Percentiles rank a stretch among this genome's conserved stretches.
These are phyloP conservation scores for Lasioglossum figueresi DNA, from an alignment of 2,888 invertebrate genomes.

Conservation along the genomic window DNA sequence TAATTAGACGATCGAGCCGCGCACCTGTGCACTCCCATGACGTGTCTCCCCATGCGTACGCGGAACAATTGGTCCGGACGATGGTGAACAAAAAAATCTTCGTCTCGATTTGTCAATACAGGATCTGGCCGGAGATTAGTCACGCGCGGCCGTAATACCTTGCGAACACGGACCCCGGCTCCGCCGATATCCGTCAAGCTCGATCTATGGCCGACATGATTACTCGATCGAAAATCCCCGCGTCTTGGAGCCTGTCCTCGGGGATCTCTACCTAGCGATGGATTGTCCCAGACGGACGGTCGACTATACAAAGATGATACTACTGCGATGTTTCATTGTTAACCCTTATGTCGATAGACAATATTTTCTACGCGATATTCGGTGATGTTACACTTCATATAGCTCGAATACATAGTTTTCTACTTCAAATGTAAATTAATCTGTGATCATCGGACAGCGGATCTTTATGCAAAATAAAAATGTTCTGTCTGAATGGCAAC, in stretches of 20 bases:
- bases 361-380: too few species aligned
- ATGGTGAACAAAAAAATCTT: constrained; percentile 55
- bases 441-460: too few species aligned
- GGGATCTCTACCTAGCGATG: constrained; percentile 28
- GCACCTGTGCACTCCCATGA: constrained; percentile 77
- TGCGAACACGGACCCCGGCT: constrained; percentile 55
- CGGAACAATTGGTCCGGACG: constrained; percentile 49
- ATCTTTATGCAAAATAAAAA: too few species aligned
- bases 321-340: neutral
- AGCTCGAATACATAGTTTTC: too few species aligned
- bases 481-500: too few species aligned
- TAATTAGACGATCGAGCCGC: constrained; percentile 77
- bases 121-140: constrained; percentile 77
- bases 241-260: constrained; percentile 47
- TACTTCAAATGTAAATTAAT: too few species aligned
- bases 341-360: too few species aligned
- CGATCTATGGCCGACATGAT: constrained; percentile 54
- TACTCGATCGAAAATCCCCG: constrained; percentile 58
- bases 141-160: constrained; percentile 73
- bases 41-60: constrained; percentile 59
- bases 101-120: constrained; percentile 77
- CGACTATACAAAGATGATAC: neutral
- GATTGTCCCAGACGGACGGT: constrained; percentile 10
- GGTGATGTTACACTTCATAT: too few species aligned
- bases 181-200: constrained; percentile 55